phyloP scores from a whole-genome alignment of 2,113 vertebrate genomes.

The Bubo bubo region DNA sequence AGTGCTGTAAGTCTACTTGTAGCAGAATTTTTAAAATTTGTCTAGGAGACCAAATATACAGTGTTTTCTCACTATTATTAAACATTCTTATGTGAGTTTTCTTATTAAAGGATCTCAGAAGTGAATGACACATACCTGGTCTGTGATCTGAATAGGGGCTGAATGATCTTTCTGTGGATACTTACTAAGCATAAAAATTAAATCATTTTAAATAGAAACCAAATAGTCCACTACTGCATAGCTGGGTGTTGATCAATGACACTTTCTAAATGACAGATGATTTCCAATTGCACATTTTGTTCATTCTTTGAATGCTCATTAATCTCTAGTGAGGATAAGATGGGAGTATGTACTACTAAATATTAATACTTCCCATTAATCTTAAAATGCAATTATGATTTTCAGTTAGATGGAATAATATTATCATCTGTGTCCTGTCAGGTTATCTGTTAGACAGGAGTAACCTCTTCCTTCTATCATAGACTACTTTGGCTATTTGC shows the following conservation, averaged over 20 bases:
- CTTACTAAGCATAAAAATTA: background rate
- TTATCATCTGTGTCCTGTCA: background rate
- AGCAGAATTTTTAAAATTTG: background rate
- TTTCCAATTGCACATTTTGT: slow-evolving; percentile 2
- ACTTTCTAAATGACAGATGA: background rate
- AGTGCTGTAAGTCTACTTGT: background rate
- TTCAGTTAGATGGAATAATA: slow-evolving; percentile 3
- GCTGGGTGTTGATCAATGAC: background rate
- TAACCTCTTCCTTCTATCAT: background rate
- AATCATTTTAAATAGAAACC: background rate
- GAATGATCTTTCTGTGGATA: background rate
- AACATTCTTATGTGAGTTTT: background rate
- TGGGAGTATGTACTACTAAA: background rate
- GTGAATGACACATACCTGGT: too few species aligned
- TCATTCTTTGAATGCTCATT: slow-evolving; percentile 14
- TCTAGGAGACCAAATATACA: background rate
- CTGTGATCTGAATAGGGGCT: background rate
- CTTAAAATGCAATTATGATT: background rate
- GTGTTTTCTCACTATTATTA: background rate
- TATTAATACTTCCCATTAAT: slow-evolving; percentile 5
- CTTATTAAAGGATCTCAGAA: background rate
- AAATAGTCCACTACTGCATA: background rate
- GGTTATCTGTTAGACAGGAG: background rate
- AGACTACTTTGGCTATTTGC: background rate
- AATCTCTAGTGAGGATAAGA: background rate